Conservation (phyloP, 2,113 vertebrate species). For the Chiloscyllium plagiosum region DNA sequence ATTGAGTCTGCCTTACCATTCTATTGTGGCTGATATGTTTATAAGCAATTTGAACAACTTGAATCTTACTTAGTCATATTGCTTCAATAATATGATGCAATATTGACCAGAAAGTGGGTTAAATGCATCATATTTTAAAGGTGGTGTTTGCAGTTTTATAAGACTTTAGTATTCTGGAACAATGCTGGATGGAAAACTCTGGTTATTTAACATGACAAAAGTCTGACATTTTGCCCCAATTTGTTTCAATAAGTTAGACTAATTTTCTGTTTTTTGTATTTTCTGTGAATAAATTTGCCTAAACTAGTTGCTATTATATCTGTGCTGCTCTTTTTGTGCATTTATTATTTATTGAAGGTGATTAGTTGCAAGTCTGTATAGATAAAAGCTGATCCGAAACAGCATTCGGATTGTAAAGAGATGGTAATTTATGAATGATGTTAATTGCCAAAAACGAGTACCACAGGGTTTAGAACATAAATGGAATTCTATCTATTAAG, state of each 20-base stretch:
- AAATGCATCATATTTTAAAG: background rate
- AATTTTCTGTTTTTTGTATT: constrained; percentile 8
- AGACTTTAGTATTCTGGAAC: background rate
- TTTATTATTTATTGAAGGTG: constrained; percentile 32
- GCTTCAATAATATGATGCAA: background rate
- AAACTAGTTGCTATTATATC: background rate
- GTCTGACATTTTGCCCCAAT: background rate
- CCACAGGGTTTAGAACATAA: background rate
- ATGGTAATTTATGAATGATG: constrained; percentile 25
- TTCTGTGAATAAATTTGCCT: constrained; percentile 11
- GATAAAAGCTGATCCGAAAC: constrained; percentile 16
- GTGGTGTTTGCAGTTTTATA: background rate
- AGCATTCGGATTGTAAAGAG: background rate
- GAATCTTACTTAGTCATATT: background rate
- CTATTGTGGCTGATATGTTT: no score
- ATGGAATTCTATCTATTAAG: background rate
- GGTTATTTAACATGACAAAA: background rate
- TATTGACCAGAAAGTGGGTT: background rate
- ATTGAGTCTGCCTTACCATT: no score
- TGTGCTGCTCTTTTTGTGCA: constrained; percentile 7
- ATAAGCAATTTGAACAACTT: no score
- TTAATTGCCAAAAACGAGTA: background rate
- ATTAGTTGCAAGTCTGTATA: constrained; percentile 17
- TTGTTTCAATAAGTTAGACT: background rate
- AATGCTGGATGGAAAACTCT: background rate